These are phyloP conservation scores for Aleiodes sp. DNA, from an alignment of 1,140 invertebrate species.

Conservation along the genomic window DNA sequence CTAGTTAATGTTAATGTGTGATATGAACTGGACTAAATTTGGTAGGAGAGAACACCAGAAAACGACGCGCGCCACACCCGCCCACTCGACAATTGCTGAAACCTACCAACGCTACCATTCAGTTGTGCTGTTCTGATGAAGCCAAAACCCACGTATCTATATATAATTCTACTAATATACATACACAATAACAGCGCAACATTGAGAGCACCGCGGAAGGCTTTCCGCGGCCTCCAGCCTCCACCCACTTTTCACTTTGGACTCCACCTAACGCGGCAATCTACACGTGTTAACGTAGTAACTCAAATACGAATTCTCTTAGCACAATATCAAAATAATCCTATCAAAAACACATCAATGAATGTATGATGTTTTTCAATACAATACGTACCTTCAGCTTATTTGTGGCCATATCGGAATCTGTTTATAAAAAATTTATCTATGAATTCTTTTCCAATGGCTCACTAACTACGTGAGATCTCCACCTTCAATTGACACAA, in stretches of 20 bases:
- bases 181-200: slow-evolving; percentile 29
- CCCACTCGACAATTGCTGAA: slow-evolving; percentile 47
- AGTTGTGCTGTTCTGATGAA: neutral
- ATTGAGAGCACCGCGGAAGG: slow-evolving; percentile 55
- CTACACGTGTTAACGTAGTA: slow-evolving; percentile 52
- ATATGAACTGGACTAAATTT: neutral
- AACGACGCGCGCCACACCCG: slow-evolving; percentile 51
- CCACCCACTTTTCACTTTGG: slow-evolving; percentile 61
- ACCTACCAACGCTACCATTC: neutral
- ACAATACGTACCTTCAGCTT: neutral
- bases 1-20: neutral
- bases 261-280: slow-evolving; percentile 61
- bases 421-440: no score
- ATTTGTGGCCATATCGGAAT: neutral
- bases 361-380: neutral
- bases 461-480: no score
- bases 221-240: slow-evolving; percentile 55
- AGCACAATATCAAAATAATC: neutral
- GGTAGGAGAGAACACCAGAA: neutral
- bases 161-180: slow-evolving; percentile 3
- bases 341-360: no score
- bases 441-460: neutral
- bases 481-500: no score
- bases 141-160: slow-evolving; percentile 41
- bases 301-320: no score